Evolutionary conservation across 2,113 vertebrate genomes (phyloP).

Genomic region (human): DNA sequence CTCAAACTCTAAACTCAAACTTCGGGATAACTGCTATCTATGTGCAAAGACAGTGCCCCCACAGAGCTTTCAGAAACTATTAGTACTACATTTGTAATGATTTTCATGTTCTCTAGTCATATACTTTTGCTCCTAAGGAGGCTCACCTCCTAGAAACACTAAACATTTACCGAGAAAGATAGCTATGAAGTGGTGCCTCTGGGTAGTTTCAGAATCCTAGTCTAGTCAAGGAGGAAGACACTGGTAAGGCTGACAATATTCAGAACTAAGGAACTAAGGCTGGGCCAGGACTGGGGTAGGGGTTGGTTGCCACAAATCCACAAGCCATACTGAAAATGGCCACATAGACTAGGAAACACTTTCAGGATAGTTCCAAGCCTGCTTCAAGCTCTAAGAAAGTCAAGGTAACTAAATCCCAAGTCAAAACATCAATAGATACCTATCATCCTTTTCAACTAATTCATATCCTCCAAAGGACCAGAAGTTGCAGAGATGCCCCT

Average conservation of each 20-base stretch:
- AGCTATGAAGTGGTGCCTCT: neutral
- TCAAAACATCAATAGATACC: conserved; percentile 10
- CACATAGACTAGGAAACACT: neutral
- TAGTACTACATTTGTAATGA: conserved; percentile 15
- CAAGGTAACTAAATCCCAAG: conserved; percentile 35
- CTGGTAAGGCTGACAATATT: conserved; percentile 10
- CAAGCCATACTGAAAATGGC: neutral
- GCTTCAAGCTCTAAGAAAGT: conserved; percentile 44
- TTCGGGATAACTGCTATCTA: conserved; percentile 17
- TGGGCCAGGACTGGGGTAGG: neutral
- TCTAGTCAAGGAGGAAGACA: neutral
- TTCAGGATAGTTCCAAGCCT: conserved; percentile 32
- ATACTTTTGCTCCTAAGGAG: conserved; percentile 19
- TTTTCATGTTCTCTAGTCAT: conserved; percentile 16
- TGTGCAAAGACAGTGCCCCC: neutral
- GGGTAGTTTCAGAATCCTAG: conserved; percentile 21
- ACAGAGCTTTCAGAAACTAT: conserved; percentile 41
- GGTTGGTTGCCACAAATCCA: neutral
- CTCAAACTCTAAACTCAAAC: conserved; percentile 54
- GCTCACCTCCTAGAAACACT: conserved; percentile 41
- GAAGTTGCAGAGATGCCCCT: neutral
- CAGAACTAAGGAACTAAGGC: conserved; percentile 17
- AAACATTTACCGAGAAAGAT: conserved; percentile 45
- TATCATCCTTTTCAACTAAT: conserved; percentile 34
- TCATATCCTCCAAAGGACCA: conserved; percentile 8